These are phyloP conservation scores for Myathropa florea DNA, from an alignment of 2,888 invertebrate genomes.

Conservation along the genomic window DNA sequence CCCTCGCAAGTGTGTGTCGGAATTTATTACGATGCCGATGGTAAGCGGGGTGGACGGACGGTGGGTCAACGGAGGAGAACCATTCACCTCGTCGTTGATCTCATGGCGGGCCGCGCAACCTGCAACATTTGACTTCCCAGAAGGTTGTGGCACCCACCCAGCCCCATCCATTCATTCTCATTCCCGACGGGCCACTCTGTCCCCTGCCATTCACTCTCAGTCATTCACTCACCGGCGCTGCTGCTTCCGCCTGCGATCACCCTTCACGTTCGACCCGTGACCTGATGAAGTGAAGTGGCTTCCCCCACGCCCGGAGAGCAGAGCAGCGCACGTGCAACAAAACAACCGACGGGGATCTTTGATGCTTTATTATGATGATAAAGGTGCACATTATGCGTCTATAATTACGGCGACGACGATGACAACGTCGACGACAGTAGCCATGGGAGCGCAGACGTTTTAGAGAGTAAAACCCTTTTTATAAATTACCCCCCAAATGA, in stretches of 20 bases:
- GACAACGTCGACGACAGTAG: neutral
- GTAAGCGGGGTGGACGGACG: neutral
- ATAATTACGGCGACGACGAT: conserved; percentile 27
- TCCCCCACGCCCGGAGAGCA: neutral
- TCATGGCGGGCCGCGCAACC: neutral
- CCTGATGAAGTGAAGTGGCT: conserved; percentile 44
- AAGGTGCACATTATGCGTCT: conserved; percentile 60
- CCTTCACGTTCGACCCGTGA: conserved; percentile 39
- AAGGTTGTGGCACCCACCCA: neutral
- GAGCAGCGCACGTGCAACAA: neutral
- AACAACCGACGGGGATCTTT: conserved; percentile 44
- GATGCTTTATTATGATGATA: conserved; percentile 66
- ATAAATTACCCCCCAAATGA: conserved; percentile 64
- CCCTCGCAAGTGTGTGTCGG: conserved; percentile 45
- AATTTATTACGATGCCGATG: conserved; percentile 49
- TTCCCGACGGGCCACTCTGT: neutral
- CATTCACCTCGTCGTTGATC: conserved; percentile 12
- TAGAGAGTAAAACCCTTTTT: conserved; percentile 64
- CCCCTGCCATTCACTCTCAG: conserved; percentile 12
- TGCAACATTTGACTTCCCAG: conserved; percentile 24
- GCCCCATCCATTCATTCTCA: conserved; percentile 32
- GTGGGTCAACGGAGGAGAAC: neutral
- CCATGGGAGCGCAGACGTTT: conserved; percentile 36
- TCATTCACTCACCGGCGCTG: conserved; percentile 13
- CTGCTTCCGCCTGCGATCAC: neutral